Evolutionary conservation across 2,888 invertebrate species (phyloP).

Genomic region (Hypercompe scribonia): DNA sequence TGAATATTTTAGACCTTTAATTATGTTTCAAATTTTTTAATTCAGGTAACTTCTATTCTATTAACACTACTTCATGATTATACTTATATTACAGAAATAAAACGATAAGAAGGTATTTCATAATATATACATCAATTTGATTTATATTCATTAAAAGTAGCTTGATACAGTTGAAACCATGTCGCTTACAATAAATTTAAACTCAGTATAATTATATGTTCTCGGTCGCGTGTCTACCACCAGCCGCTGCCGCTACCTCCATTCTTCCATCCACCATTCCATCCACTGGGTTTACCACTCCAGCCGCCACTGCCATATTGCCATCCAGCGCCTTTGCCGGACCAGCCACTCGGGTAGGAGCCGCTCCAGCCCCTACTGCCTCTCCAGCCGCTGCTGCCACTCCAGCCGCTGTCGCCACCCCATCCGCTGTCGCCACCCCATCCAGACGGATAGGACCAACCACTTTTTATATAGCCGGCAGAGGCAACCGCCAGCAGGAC

Average conservation of each 20-base stretch:
- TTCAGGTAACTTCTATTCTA: no score
- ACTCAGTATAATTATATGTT: neutral
- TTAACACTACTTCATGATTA: no score
- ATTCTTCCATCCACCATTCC: slow-evolving; percentile 8
- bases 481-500: slow-evolving; percentile 58
- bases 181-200: neutral
- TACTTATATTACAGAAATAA: neutral
- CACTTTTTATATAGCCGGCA: slow-evolving; percentile 61
- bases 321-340: no score
- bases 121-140: neutral
- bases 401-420: slow-evolving; percentile 21
- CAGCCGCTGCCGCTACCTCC: slow-evolving; percentile 22
- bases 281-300: no score
- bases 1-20: no score
- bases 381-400: neutral
- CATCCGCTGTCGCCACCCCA: slow-evolving; percentile 28
- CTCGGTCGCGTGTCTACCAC: slow-evolving; percentile 24
- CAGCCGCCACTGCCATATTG: no score
- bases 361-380: slow-evolving; percentile 2
- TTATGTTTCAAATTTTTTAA: no score
- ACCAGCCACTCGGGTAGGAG: no score
- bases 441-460: slow-evolving; percentile 44
- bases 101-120: neutral
- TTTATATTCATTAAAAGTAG: neutral
- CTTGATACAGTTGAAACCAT: neutral